These are phyloP conservation scores for Rissa tridactyla DNA, from an alignment of 2,113 vertebrate species.

Conservation along the genomic window DNA sequence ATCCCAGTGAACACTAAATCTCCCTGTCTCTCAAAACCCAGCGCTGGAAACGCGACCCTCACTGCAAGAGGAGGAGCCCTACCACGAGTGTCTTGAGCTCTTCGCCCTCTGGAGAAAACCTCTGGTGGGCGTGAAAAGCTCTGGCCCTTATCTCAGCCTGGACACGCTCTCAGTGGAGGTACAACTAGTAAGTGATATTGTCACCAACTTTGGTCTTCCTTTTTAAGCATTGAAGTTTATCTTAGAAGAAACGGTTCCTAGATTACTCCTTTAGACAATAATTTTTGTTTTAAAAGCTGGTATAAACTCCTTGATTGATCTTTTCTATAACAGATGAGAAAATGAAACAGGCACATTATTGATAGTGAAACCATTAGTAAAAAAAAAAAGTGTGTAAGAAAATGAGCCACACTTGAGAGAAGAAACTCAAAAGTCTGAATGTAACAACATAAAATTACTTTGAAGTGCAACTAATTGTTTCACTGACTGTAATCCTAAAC, in stretches of 20 bases:
- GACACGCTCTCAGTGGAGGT: not conserved
- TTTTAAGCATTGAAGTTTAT: not conserved
- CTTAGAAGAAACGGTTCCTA: not conserved
- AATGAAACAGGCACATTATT: not conserved
- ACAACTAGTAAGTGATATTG: not conserved
- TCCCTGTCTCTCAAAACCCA: not conserved
- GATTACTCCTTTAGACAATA: not conserved
- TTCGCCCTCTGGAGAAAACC: not conserved
- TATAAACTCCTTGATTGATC: not conserved
- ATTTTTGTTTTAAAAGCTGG: not conserved
- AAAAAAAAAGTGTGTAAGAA: not conserved
- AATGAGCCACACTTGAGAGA: not conserved
- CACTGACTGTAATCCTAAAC: not conserved
- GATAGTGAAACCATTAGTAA: not conserved
- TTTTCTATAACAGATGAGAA: not conserved
- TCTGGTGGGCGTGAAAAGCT: not conserved
- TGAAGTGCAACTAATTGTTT: not conserved
- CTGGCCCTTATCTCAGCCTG: not conserved
- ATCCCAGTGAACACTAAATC: rapidly evolving
- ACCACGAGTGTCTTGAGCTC: not conserved
- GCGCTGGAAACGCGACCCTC: not conserved
- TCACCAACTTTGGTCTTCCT: not conserved
- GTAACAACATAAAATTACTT: not conserved
- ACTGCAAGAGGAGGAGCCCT: not conserved
- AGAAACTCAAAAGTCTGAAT: not conserved